These are phyloP conservation scores for Merluccius polli DNA, from an alignment of 2,797 vertebrate species.

Conservation along the genomic window DNA sequence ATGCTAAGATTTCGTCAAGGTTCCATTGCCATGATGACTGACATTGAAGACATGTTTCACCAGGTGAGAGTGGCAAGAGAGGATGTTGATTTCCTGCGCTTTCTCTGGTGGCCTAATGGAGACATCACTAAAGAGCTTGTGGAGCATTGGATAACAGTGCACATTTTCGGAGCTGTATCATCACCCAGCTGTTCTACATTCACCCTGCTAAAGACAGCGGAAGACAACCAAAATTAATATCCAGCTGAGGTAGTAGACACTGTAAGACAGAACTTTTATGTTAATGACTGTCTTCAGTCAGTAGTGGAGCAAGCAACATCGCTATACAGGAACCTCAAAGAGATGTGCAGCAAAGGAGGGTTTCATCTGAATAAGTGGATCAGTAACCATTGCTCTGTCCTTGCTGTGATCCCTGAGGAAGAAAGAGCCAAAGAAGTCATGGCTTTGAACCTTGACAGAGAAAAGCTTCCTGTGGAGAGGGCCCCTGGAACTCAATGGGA, in stretches of 20 bases:
- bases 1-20: not conserved
- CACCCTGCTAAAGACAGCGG: too few relatives aligned
- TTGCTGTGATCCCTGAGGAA: not conserved
- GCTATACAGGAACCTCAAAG: not conserved
- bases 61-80: too few relatives aligned
- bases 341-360: not conserved
- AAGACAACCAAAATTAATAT: not conserved
- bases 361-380: conserved; percentile 8
- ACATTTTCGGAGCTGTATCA: not conserved
- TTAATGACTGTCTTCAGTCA: not conserved
- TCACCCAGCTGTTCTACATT: not conserved
- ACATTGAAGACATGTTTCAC: too few relatives aligned
- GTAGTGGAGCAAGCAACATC: not conserved
- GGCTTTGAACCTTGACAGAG: not conserved
- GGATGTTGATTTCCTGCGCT: too few relatives aligned
- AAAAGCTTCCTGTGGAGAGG: not conserved
- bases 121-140: too few relatives aligned
- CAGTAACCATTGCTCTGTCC: not conserved
- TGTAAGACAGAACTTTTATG: not conserved
- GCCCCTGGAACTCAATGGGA: not conserved
- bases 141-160: too few relatives aligned
- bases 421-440: not conserved
- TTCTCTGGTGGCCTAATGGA: too few relatives aligned
- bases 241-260: not conserved
- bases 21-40: too few relatives aligned